Conservation (phyloP, 2,888 invertebrate genomes). For the Acanthacorydalis orientalis region DNA sequence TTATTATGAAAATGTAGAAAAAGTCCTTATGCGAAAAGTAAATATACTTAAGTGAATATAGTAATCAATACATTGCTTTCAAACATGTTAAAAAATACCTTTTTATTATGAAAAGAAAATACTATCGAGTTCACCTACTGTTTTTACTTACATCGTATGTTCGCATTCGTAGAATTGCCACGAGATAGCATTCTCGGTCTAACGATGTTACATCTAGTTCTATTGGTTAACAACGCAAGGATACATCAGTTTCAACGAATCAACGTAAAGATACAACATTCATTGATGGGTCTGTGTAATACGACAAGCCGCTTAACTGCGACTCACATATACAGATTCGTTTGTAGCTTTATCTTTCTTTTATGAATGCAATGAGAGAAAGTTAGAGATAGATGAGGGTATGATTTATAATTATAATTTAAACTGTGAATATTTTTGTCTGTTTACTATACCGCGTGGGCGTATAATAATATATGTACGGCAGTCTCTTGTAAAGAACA, state of each 20-base stretch:
- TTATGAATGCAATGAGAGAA: background rate
- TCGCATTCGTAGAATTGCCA: constrained; percentile 4
- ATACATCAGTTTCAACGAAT: too few relatives aligned
- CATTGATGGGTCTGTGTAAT: background rate
- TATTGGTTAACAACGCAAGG: too few relatives aligned
- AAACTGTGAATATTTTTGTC: constrained; percentile 1
- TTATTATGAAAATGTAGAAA: too few relatives aligned
- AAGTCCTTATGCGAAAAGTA: too few relatives aligned
- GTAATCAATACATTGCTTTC: too few relatives aligned
- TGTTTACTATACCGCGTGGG: constrained; percentile 9
- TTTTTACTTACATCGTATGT: background rate
- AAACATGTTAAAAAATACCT: too few relatives aligned
- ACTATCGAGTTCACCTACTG: too few relatives aligned
- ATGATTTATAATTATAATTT: background rate
- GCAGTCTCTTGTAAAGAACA: constrained; percentile 11
- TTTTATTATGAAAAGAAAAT: too few relatives aligned
- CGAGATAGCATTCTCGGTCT: constrained; percentile 1
- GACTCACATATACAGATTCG: background rate
- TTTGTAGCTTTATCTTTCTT: background rate
- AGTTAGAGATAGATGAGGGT: background rate
- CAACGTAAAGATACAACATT: background rate
- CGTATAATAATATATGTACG: constrained; percentile 9
- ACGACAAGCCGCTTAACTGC: background rate
- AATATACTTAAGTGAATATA: too few relatives aligned
- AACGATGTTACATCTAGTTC: too few relatives aligned